Percentiles rank a stretch among this genome's conserved stretches.
phyloP scores from a whole-genome alignment of 2,888 invertebrate species.

The Gastracanthus pulcherrimus region DNA sequence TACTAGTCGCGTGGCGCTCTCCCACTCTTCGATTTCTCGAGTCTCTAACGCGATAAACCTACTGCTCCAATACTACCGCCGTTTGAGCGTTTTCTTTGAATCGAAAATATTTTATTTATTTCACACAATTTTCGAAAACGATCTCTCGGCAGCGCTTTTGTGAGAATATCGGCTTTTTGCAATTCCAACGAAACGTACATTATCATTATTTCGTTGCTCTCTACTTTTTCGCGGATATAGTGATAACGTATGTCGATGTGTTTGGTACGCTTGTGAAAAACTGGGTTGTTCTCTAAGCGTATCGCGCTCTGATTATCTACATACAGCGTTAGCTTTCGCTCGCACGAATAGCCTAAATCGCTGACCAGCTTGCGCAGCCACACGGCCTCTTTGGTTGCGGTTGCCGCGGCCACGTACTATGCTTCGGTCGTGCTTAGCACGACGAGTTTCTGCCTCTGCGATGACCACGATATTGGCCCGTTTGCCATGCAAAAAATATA shows the following conservation, averaged over 20 bases:
- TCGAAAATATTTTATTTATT: neutral
- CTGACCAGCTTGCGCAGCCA: constrained; percentile 35
- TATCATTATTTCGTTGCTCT: constrained; percentile 6
- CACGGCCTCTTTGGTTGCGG: constrained; percentile 22
- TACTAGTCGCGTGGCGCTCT: no score
- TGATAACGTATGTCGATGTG: constrained; percentile 32
- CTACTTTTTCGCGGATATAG: constrained; percentile 17
- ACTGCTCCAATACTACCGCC: no score
- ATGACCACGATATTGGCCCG: constrained; percentile 17
- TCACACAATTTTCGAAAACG: neutral
- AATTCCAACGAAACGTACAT: constrained; percentile 30
- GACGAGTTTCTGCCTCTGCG: constrained; percentile 17
- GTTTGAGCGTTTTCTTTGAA: no score
- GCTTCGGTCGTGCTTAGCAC: constrained; percentile 25
- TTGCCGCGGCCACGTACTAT: constrained; percentile 21
- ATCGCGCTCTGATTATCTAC: constrained; percentile 28
- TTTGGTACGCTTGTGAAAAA: constrained; percentile 27
- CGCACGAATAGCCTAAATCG: constrained; percentile 15
- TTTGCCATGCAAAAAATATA: constrained; percentile 1
- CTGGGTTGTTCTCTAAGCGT: constrained; percentile 5
- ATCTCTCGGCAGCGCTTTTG: constrained; percentile 37
- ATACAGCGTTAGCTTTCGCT: neutral
- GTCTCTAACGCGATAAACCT: no score
- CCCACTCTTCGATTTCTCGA: no score
- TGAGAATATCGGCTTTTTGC: constrained; percentile 35